Evolutionary conservation across 2,888 invertebrate genomes (phyloP).

Genomic region (Orchesellides sinensis): DNA sequence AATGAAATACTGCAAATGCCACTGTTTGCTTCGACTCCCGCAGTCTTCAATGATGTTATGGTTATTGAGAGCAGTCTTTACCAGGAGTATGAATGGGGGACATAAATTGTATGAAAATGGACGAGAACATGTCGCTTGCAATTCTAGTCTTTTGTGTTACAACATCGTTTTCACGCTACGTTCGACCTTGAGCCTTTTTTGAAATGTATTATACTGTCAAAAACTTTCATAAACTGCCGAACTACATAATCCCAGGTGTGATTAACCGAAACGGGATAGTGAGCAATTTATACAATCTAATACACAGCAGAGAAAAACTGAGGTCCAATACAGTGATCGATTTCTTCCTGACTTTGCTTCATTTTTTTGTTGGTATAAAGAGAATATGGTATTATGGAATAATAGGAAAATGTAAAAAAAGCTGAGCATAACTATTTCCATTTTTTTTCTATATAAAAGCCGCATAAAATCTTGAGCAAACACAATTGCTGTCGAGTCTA

Average conservation of each 20-base stretch:
- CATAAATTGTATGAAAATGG: conserved; percentile 48
- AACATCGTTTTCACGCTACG: conserved; percentile 11
- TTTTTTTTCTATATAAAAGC: neutral
- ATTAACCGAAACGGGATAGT: conserved; percentile 31
- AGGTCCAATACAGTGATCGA: conserved; percentile 43
- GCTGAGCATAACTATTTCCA: neutral
- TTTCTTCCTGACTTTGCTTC: neutral
- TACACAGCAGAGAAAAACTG: conserved; percentile 9
- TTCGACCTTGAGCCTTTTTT: conserved; percentile 25
- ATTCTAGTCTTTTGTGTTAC: conserved; percentile 22
- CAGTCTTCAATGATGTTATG: conserved; percentile 42
- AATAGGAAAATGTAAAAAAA: neutral
- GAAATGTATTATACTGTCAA: conserved; percentile 27
- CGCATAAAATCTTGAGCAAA: neutral
- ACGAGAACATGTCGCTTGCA: conserved; percentile 39
- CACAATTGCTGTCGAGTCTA: neutral
- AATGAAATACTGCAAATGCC: conserved; percentile 47
- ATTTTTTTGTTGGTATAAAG: neutral
- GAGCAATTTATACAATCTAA: conserved; percentile 49
- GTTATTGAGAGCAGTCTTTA: conserved; percentile 50
- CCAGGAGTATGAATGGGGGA: conserved; percentile 25
- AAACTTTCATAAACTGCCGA: conserved; percentile 15
- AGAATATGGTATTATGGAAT: neutral
- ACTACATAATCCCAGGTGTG: conserved; percentile 37
- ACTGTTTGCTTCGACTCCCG: conserved; percentile 38